Base-by-base conservation (phyloP, 37 sponge, comb jelly and placozoan genomes). In the Cladorhizidae sp. region DNA sequence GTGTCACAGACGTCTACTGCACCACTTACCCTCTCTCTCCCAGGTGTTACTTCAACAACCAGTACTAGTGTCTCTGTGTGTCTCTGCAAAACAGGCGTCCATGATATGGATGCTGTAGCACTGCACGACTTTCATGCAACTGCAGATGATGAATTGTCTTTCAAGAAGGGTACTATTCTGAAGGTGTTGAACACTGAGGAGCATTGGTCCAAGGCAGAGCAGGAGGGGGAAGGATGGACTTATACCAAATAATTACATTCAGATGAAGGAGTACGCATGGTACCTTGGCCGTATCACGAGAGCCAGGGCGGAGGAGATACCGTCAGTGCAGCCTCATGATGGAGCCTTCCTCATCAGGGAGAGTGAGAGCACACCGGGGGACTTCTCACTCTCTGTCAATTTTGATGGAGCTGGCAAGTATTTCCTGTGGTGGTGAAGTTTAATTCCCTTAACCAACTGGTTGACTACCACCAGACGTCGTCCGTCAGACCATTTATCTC, bases 351-450 rank as follows among this genome's bases (percentile, higher is more conserved):
- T 98, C 17, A 89, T 96, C 40, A 70, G 99, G 62, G 95, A 94
- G 40, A 96, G 97, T 87, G 99, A 98, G 63, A 96, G 97, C 62
- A 87, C 93, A 28, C 97, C 97, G 18, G 99, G 97, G 20, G 87
- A 93, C 40, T 97, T 97, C 85, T 94, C 95, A 1, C 87, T 97
- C 37, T 97, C 98, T 58, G 98, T 97, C 35, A 97, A 97, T 95
- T 94, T 78, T 41, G 99, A 98, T 72, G 99, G 96, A 55, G 94
- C 92, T 26, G 99, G 99, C 25, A 98, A 96, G 69, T 98, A 98
- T 67, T 98, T 98, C 84, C 85, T 98, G 50, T 98, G 99, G 99
- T 98, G 54, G 95, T 96, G 42, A 98, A 98, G 65, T 98, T 98
- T 81, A 87, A 84, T 64, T 96, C 97, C 3, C 87, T 98, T 38